Base-by-base conservation (phyloP, 2,888 invertebrate species). In the Onchidella celtica region DNA sequence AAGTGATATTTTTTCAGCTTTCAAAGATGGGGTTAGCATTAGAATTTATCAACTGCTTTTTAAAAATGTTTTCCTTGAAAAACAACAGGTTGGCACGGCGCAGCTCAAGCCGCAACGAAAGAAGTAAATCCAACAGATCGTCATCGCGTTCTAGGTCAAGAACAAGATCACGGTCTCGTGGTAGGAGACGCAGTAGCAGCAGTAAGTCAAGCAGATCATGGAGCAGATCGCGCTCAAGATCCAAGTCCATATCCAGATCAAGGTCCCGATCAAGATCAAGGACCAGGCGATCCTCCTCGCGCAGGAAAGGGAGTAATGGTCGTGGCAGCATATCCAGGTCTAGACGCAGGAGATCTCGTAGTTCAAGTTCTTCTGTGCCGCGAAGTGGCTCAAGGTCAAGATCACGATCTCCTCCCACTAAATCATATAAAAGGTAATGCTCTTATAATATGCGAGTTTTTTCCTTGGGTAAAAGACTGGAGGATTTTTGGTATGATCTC, bases 321-420 rank as follows among this genome's bases (percentile, higher is more conserved):
- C 69, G 80, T 4, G 47, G 85, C 34, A 85, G 88, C 27, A 78
- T 86, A 73, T 87, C 85, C 3, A 81, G 83, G 29, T 87, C 87
- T 65, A 83, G 86, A 69, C 87, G 87, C 40, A 68, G 88, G 68
- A 84, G 87, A 79, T 88, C 88, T 40, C 83, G 36, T 3, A 83
- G 75, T 55, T 68, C 77, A 47, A 79, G 82, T 65, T 85, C 82
- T 59, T 84, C 86, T 32, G 61, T 78, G 32, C 85, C 85, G 24
- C 74, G 57, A 3, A 78, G 83, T 17, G n/a, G 79, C n/a, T 85
- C 83, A 4, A 73, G 79, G 69, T 84, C 86, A 36, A 61, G 81
- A 55, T 88, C 88, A 72, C 85, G 87, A 83, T 89, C 90, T 81
- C 87, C 88, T 68, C 89, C 89, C 61, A 91, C 91, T 73, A 90